Base-by-base conservation (phyloP, 35 echinoderm and acorn worm species). In the Anneissia japonica region DNA sequence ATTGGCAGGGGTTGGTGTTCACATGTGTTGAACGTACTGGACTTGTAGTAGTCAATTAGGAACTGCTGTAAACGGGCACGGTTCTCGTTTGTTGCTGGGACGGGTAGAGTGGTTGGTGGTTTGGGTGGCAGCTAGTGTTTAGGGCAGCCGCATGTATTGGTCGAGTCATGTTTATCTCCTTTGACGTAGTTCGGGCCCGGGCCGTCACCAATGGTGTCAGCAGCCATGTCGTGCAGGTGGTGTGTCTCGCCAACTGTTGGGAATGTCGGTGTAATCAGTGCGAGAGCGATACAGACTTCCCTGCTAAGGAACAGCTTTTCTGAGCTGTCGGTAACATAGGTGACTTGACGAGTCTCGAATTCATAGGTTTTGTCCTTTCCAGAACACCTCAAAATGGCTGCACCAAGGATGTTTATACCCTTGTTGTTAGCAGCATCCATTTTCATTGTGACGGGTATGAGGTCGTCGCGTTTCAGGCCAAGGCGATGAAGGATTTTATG, bases 201-300 rank as follows among this genome's bases (percentile, higher is more conserved):
- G 19, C 1, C 21, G 19, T 64, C 26, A 23, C 19, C 51, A 64
- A 23, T 64, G 11, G 51, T 64, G 26, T 64, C 46, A 13, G 10
- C 23, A 3, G 72, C 7, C 38, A 76, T 36, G n/a, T 38, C 30
- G 32, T 37, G 30, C 31, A 0, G 74, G 82, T 31, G 23, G 39
- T 36, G 30, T n/a, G 84, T 74, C 74, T 64, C 77, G 0, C 75
- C 77, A 11, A 91, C 73, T 10, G 35, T 76, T n/a, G n/a, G n/a
- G n/a, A n/a, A 64, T 2, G 3, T 37, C 64, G 46, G 0, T 30
- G 85, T 46, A 3, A 92, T 84, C 77, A 92, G 56, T 12, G 30
- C 90, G 19, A 92, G 75, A 43, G 72, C 79, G 36, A 92, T 46
- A 26, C 84, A 92, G 32, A 79, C 85, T 74, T 87, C 40, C 31